Conservation (phyloP, 2,888 invertebrate species). For the Erebia palarica region DNA sequence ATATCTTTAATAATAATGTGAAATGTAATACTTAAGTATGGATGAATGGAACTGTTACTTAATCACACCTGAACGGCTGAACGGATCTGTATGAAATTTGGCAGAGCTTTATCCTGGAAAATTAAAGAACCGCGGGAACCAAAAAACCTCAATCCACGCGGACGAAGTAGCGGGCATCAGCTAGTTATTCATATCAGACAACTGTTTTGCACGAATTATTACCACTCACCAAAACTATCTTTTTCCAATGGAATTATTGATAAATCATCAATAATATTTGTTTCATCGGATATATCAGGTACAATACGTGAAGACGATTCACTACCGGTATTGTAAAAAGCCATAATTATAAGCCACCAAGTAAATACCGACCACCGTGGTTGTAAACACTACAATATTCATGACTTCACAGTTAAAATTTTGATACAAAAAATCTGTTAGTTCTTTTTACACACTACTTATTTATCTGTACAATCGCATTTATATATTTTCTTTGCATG, state of each 20-base stretch:
- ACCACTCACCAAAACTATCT: constrained; percentile 91
- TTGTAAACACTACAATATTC: constrained; percentile 67
- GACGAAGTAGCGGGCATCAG: too few relatives aligned
- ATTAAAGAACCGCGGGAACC: too few relatives aligned
- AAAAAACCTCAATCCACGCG: too few relatives aligned
- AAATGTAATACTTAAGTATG: too few relatives aligned
- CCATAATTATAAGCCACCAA: constrained; percentile 65
- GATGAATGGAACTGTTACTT: too few relatives aligned
- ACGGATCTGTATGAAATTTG: too few relatives aligned
- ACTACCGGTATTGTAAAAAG: constrained; percentile 62
- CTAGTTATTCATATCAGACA: too few relatives aligned
- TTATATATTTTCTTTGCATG: neutral
- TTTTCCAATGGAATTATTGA: constrained; percentile 93
- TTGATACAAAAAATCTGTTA: neutral
- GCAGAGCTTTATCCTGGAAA: too few relatives aligned
- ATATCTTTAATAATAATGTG: too few relatives aligned
- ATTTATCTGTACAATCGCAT: neutral
- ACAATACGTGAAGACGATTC: constrained; percentile 52
- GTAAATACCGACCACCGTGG: constrained; percentile 50
- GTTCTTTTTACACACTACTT: neutral
- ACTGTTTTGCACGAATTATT: neutral
- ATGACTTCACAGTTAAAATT: constrained; percentile 50
- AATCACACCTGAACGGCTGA: too few relatives aligned
- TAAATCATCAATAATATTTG: constrained; percentile 82
- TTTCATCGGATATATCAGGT: constrained; percentile 56